Conservation (phyloP, 2,888 invertebrate genomes). For the Conops quadrifasciatus region DNA sequence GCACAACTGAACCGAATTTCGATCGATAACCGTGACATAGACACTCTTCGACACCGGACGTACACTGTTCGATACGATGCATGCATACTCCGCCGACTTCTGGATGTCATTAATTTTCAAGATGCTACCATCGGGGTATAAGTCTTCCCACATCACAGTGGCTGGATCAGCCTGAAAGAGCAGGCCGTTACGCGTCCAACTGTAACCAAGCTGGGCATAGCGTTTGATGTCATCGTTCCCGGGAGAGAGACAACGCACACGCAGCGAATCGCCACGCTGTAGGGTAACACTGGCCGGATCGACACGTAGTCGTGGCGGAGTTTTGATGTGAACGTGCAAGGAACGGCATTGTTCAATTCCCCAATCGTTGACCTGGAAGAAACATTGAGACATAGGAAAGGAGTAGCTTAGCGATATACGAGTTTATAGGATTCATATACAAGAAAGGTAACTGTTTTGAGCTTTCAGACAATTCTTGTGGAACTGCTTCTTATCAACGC, state of each 20-base stretch:
- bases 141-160: slow-evolving; percentile 84
- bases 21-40: slow-evolving; percentile 73
- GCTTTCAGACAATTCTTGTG: not conserved
- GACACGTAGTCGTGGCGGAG: slow-evolving; percentile 72
- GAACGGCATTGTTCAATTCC: slow-evolving; percentile 74
- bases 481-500: no score
- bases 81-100: slow-evolving; percentile 82
- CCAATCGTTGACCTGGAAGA: slow-evolving; percentile 71
- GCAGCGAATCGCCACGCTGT: slow-evolving; percentile 66
- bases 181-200: slow-evolving; percentile 82
- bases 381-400: not conserved
- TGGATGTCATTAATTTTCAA: slow-evolving; percentile 79
- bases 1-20: slow-evolving; percentile 70
- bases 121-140: slow-evolving; percentile 85
- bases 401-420: not conserved
- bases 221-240: slow-evolving; percentile 70
- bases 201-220: slow-evolving; percentile 77
- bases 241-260: slow-evolving; percentile 71
- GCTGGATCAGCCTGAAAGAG: slow-evolving; percentile 78
- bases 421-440: not conserved
- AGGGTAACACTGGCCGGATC: slow-evolving; percentile 75
- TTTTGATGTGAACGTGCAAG: slow-evolving; percentile 69
- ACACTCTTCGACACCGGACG: slow-evolving; percentile 70
- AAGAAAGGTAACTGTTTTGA: not conserved
- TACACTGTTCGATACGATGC: slow-evolving; percentile 72